phyloP scores from a whole-genome alignment of 2,888 invertebrate species.

The Trachelus troglodyta region DNA sequence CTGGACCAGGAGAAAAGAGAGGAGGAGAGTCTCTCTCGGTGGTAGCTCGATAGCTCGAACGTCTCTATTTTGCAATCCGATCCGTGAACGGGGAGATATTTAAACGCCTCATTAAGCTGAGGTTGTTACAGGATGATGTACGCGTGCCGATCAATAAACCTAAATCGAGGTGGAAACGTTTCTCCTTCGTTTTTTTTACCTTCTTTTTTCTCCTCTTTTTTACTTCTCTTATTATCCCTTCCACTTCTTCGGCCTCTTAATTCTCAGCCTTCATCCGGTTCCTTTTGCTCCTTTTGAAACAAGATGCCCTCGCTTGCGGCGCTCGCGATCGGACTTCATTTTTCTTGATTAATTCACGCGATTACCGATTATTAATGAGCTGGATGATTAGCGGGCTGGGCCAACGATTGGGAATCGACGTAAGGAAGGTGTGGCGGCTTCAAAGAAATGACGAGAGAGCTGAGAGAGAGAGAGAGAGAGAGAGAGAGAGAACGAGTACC shows the following conservation, averaged over 20 bases:
- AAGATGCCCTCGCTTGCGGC: not conserved
- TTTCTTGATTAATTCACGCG: conserved; percentile 38
- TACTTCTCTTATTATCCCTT: not conserved
- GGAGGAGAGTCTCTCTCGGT: not conserved
- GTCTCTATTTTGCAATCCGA: conserved; percentile 10
- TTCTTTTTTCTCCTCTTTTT: not conserved
- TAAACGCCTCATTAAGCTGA: conserved; percentile 10
- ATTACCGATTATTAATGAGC: conserved; percentile 44
- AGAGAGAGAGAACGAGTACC: not conserved
- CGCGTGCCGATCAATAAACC: conserved; percentile 6
- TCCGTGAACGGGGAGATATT: conserved; percentile 3
- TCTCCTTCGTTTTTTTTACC: not conserved
- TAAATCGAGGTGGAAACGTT: not conserved
- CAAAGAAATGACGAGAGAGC: not conserved
- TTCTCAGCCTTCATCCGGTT: not conserved
- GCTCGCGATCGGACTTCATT: conserved; percentile 26
- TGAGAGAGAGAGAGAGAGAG: conserved; percentile 18
- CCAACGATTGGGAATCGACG: not conserved
- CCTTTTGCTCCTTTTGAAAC: not conserved
- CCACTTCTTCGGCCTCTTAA: not conserved
- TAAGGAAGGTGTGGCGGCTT: not conserved
- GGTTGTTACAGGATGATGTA: not conserved
- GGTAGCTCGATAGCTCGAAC: not conserved
- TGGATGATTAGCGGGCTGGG: conserved; percentile 32
- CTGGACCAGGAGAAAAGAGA: not conserved